Conservation (phyloP, 64 coral and sea anemone genomes). For the Pocillopora verrucosa region DNA sequence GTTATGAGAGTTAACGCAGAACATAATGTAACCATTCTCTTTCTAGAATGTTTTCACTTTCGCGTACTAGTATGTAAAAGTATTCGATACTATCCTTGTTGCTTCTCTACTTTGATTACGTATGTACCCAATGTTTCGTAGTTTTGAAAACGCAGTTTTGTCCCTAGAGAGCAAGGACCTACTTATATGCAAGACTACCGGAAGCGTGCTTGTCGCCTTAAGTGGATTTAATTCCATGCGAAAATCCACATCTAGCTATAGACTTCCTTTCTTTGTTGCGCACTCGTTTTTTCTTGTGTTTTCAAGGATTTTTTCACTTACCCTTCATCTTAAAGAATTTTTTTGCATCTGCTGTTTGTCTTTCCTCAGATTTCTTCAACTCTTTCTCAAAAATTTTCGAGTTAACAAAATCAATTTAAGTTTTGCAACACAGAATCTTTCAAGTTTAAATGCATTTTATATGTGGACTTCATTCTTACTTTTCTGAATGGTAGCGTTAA, state of each 20-base stretch:
- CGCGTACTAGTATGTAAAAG: too few species aligned
- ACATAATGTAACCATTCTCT: too few species aligned
- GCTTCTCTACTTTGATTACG: background rate
- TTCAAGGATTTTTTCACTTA: constrained; percentile 7
- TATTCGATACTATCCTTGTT: too few species aligned
- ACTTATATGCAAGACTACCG: background rate
- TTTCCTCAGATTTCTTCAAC: background rate
- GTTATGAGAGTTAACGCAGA: too few species aligned
- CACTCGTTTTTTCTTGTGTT: background rate
- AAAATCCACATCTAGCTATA: constrained; percentile 1
- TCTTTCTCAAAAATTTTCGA: too few species aligned
- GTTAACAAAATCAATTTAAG: too few species aligned
- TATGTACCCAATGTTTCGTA: background rate
- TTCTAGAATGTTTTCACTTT: too few species aligned
- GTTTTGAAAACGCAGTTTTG: background rate
- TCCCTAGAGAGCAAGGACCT: background rate
- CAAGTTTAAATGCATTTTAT: too few species aligned
- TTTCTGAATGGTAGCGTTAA: too few species aligned
- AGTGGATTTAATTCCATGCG: background rate
- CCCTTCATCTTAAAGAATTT: background rate
- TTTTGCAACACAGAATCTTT: too few species aligned
- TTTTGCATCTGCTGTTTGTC: background rate
- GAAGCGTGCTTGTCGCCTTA: constrained; percentile 1
- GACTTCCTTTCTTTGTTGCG: background rate
- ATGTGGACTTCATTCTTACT: too few species aligned